Base-by-base conservation (phyloP, 1,140 invertebrate genomes). In the Pollicipes pollicipes region DNA sequence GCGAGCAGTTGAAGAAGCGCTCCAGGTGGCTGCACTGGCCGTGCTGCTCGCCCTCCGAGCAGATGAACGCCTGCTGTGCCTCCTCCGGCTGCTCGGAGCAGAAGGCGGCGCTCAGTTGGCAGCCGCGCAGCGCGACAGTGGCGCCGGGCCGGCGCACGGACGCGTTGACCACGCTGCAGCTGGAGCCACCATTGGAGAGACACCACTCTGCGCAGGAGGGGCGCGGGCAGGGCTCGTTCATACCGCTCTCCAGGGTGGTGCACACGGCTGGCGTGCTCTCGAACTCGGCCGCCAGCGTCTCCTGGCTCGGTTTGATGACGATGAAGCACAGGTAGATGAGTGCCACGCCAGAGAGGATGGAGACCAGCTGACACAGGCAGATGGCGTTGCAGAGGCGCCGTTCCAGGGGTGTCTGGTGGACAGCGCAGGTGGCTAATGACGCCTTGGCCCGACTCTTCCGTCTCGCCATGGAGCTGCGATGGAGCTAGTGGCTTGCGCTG, bases 141-240 rank as follows among this genome's bases (percentile, higher is more conserved):
- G 88, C 87, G 3, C 91, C 91, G 75, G 93, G 93, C 69, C 83
- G 83, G 66, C 91, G 84, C 0, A 92, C 83, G 78, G 89, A 91
- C 0, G 93, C 91, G 78, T 89, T 89, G 73, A 95, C 92, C 76
- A 93, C 90, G 28, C 89, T 86, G 81, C 91, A 94, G 0, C 90
- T 90, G 0, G 89, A 90, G 0, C 89, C 91, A 2, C 13, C 24
- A 77, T 93, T 94, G 75, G 90, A 92, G 63, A 95, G 82, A 72
- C 91, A 94, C 91, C 91, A 94, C 77, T 95, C 91, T 0, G 90
- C 89, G 76, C 91, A 94, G 24, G 90, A 91, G 3, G 85, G 83
- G 68, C 89, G 89, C 88, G 88, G 90, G 70, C 77, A 75, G 13
- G 6, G 2, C 13, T 24, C 45, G 45, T 21, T 58, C 45, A 21